Conservation (phyloP, 53 echinoderm and acorn worm species). For the Zoroaster sp. region DNA sequence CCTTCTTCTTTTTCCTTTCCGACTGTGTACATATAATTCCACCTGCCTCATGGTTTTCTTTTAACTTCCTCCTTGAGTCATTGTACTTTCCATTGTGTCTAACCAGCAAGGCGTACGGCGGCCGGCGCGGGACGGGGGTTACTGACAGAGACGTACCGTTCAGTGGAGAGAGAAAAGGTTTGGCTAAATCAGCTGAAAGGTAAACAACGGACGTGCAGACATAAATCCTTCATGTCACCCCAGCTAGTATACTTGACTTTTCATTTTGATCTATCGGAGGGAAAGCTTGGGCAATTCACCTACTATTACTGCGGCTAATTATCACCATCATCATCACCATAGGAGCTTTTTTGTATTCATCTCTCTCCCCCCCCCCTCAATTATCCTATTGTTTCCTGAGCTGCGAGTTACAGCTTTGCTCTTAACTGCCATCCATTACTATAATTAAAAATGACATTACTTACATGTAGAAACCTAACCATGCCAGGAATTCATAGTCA, state of each 20-base stretch:
- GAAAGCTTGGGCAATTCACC: slow-evolving; percentile 8
- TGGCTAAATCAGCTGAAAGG: slow-evolving; percentile 38
- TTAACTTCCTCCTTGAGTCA: not conserved
- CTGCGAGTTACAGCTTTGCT: not conserved
- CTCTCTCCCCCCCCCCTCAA: not conserved
- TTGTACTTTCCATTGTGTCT: slow-evolving; percentile 51
- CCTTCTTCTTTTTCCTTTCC: not conserved
- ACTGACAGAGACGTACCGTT: not conserved
- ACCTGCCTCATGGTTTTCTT: not conserved
- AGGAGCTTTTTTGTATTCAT: not conserved
- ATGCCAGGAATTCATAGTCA: too few relatives aligned
- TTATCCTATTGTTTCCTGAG: not conserved
- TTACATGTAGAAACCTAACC: too few relatives aligned
- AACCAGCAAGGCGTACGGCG: slow-evolving; percentile 2
- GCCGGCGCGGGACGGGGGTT: not conserved
- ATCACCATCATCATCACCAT: not conserved
- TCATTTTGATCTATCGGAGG: slow-evolving; percentile 43
- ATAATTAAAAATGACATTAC: too few relatives aligned
- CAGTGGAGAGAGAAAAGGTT: not conserved
- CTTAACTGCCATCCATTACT: too few relatives aligned
- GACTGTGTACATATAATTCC: not conserved
- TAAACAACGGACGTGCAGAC: slow-evolving; percentile 54
- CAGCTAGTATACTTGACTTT: slow-evolving; percentile 33
- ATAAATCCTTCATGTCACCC: slow-evolving; percentile 48
- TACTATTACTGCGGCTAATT: slow-evolving; percentile 19